phyloP scores from a whole-genome alignment of 2,888 invertebrate species.

The Drosophila neutralis region DNA sequence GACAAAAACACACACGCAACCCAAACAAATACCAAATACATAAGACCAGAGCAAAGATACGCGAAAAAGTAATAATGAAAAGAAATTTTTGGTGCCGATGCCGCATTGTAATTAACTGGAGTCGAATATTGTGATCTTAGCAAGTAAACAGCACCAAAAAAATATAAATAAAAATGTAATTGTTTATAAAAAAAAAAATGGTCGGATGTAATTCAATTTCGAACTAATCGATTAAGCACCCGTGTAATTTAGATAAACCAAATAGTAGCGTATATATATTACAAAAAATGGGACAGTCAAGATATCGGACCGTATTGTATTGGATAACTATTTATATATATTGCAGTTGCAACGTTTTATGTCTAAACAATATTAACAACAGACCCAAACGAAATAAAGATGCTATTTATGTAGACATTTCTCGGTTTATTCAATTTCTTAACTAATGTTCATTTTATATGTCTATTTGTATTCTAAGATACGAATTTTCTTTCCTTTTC shows the following conservation, averaged over 20 bases:
- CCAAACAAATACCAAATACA: background rate
- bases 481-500: background rate
- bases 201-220: conserved; percentile 18
- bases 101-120: conserved; percentile 43
- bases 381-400: conserved; percentile 64
- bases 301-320: conserved; percentile 30
- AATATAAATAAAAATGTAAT: conserved; percentile 32
- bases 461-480: background rate
- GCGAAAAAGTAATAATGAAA: conserved; percentile 2
- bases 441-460: background rate
- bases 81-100: conserved; percentile 46
- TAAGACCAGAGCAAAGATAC: conserved; percentile 19
- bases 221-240: conserved; percentile 22
- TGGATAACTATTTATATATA: conserved; percentile 54
- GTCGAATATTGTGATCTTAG: conserved; percentile 68
- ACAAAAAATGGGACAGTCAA: conserved; percentile 5
- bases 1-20: conserved; percentile 1
- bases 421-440: background rate
- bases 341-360: conserved; percentile 65
- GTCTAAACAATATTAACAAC: conserved; percentile 56
- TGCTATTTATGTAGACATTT: conserved; percentile 63
- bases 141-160: conserved; percentile 60
- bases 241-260: conserved; percentile 44
- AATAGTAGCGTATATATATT: conserved; percentile 30
- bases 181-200: conserved; percentile 18